Evolutionary conservation across 2,888 invertebrate genomes (phyloP).

Genomic region (Matsumyia berberina): DNA sequence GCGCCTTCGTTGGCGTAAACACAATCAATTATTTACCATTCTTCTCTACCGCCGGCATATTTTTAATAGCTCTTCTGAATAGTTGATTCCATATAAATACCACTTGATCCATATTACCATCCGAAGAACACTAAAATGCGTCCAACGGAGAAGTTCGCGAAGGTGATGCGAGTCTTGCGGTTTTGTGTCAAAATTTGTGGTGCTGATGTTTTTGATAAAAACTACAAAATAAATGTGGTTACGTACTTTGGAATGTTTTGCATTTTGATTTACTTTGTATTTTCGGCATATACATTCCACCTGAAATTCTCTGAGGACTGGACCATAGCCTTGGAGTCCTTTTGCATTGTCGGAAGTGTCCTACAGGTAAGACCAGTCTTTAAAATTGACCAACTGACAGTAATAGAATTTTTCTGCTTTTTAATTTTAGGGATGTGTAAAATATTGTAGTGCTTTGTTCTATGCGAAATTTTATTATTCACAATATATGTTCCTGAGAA

Average conservation of each 20-base stretch:
- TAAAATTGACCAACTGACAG: background rate
- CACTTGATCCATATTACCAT: background rate
- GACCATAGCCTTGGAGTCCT: constrained; percentile 42
- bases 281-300: constrained; percentile 50
- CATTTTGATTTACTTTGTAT: constrained; percentile 54
- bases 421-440: constrained; percentile 53
- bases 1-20: constrained; percentile 15
- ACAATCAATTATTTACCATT: constrained; percentile 39
- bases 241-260: constrained; percentile 29
- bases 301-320: constrained; percentile 37
- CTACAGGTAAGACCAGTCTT: constrained; percentile 35
- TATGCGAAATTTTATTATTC: background rate
- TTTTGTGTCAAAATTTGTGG: constrained; percentile 45
- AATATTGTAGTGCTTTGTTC: constrained; percentile 40
- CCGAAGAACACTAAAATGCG: constrained; percentile 19
- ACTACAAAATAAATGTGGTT: constrained; percentile 30
- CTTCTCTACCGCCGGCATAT: constrained; percentile 16
- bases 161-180: constrained; percentile 20
- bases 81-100: constrained; percentile 52
- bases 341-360: constrained; percentile 61
- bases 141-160: constrained; percentile 36
- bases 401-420: background rate
- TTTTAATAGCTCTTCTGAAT: constrained; percentile 1
- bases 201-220: constrained; percentile 37
- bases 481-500: background rate